Evolutionary conservation across 2,888 invertebrate species (phyloP), one percentile per base, ranked within the genome.

Genomic region (Clitarchus hookeri): DNA sequence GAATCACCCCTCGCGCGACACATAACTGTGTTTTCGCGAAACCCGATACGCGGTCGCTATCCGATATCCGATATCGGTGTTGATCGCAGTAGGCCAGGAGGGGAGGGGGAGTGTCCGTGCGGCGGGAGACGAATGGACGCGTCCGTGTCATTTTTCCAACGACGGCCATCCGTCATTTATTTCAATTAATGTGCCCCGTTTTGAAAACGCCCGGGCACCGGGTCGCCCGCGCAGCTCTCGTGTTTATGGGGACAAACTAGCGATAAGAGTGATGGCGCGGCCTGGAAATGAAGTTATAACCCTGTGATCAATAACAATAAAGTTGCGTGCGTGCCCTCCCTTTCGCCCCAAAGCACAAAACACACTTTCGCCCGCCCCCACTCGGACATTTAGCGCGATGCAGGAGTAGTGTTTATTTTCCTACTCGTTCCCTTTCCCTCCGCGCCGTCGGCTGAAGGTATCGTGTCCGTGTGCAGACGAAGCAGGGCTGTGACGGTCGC

Each of bases 221-320:
- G 65, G n/a, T 11, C 23, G 8, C 65, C 8, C n/a, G 23, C 65
- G 19, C 16, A 8, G 19, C 65, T 65, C n/a, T 65, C 65, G 65
- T 65, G 65, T 65, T 65, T 65, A 65, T n/a, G 65, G 65, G 65
- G 65, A 65, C 65, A 65, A 65, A 65, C 65, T 65, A 65, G 65
- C 65, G 65, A 65, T 65, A 65, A 65, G 65, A 65, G 65, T 65
- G 65, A 65, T 65, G 65, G 65, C 65, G 65, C 65, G 65, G 65
- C 65, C 65, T 65, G 82, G 82, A 82, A 82, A 82, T 82, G 82
- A 82, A 82, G 82, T 82, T 82, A 82, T 82, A 82, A 44, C 44
- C 44, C 44, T 19, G 44, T 82, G 82, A 44, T 82, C 82, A 82
- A 82, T 82, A 82, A 44, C 82, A 82, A 82, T 82, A 82, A 82